These are phyloP conservation scores for Drosophila setifemur DNA, from an alignment of 1,140 invertebrate genomes.

Conservation along the genomic window DNA sequence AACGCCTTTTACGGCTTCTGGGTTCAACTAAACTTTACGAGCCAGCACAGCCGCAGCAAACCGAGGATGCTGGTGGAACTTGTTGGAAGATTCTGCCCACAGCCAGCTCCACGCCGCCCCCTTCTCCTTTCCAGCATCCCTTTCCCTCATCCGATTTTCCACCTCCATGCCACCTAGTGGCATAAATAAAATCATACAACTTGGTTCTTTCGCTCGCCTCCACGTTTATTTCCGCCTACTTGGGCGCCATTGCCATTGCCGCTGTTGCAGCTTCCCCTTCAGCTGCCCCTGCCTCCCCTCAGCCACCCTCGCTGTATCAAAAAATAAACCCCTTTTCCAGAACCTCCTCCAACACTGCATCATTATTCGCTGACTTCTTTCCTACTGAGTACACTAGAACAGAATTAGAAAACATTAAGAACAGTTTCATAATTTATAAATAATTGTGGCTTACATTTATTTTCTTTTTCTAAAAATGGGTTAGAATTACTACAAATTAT, in stretches of 20 bases:
- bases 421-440: not conserved
- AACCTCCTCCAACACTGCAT: conserved; percentile 23
- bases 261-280: conserved; percentile 46
- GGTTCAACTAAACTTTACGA: conserved; percentile 78
- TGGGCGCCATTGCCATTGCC: conserved; percentile 68
- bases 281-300: not conserved
- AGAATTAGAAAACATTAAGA: not conserved
- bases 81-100: conserved; percentile 17
- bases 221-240: conserved; percentile 75
- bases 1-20: conserved; percentile 77
- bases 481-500: not conserved
- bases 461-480: too few species aligned
- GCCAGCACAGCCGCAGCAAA: conserved; percentile 34
- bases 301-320: conserved; percentile 38
- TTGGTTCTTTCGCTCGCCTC: conserved; percentile 39
- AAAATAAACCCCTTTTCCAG: conserved; percentile 23
- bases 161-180: conserved; percentile 36
- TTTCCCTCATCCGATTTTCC: not conserved
- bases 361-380: conserved; percentile 4
- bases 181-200: conserved; percentile 78
- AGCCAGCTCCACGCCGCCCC: not conserved
- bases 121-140: not conserved
- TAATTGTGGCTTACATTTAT: too few species aligned
- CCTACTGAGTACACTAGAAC: conserved; percentile 2
- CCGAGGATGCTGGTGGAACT: conserved; percentile 12